Evolutionary conservation across 2,797 vertebrate genomes (phyloP).

Genomic region (Phrynocephalus vlangalii): DNA sequence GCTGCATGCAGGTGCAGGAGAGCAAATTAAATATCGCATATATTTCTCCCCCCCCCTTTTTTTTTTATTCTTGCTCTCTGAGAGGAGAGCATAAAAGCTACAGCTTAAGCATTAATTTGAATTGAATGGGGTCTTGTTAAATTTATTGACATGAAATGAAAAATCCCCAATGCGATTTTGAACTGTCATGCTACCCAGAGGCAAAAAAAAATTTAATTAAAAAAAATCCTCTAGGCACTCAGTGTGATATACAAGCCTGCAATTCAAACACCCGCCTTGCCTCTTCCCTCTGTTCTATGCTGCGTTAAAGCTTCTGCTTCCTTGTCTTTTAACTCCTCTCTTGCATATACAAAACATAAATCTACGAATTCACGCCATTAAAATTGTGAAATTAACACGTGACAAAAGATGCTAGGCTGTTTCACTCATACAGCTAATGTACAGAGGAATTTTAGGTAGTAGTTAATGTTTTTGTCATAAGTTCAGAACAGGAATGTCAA

Average conservation of each 20-base stretch:
- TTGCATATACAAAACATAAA: slow-evolving; percentile 19
- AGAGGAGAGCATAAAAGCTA: slow-evolving; percentile 57
- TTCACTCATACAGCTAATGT: background rate
- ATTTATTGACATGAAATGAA: slow-evolving; percentile 73
- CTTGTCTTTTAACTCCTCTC: background rate
- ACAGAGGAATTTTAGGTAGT: background rate
- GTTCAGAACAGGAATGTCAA: background rate
- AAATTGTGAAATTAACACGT: slow-evolving; percentile 13
- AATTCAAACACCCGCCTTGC: background rate
- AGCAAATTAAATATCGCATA: slow-evolving; percentile 29
- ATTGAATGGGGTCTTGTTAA: slow-evolving; percentile 69
- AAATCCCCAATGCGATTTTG: slow-evolving; percentile 69
- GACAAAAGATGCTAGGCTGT: background rate
- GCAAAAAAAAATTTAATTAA: slow-evolving; percentile 75
- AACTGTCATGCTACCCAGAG: slow-evolving; percentile 67
- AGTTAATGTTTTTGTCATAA: background rate
- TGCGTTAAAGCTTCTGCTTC: background rate
- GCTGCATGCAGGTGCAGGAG: slow-evolving; percentile 15
- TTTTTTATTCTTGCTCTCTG: slow-evolving; percentile 45
- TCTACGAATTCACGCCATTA: slow-evolving; percentile 9
- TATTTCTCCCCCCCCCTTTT: background rate
- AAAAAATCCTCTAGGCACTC: slow-evolving; percentile 39
- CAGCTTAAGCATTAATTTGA: slow-evolving; percentile 62
- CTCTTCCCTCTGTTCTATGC: background rate
- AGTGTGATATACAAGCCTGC: slow-evolving; percentile 30